A percentile compares a stretch with the other conserved stretches of the same genome.
phyloP scores from a whole-genome alignment of 2,797 vertebrate species.

The Myotis myotis region DNA sequence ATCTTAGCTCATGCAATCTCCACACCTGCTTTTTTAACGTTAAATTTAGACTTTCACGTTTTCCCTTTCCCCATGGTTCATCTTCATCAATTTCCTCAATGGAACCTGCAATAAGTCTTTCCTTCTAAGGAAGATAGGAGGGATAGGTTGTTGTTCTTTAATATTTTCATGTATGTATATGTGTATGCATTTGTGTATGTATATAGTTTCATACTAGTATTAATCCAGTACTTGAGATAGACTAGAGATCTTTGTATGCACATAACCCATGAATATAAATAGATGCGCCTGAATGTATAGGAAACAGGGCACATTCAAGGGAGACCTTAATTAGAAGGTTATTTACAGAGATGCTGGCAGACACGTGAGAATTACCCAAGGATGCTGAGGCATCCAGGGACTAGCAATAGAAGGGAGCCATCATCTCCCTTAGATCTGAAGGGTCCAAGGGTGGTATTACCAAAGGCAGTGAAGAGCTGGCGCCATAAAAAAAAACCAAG shows the following conservation, averaged over 20 bases:
- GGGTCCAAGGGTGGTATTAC: accelerated
- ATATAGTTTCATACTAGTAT: background rate
- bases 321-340: background rate
- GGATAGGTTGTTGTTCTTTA: background rate
- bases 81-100: background rate
- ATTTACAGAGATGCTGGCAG: background rate
- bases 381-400: background rate
- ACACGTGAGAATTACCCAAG: background rate
- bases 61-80: background rate
- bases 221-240: background rate
- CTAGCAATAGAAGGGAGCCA: background rate
- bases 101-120: background rate
- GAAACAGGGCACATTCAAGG: background rate
- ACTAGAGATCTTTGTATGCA: background rate
- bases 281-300: background rate
- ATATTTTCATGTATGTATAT: background rate
- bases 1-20: background rate
- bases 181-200: no score
- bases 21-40: background rate
- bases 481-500: background rate
- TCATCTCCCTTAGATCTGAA: background rate
- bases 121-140: background rate
- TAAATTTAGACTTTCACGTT: background rate
- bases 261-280: background rate
- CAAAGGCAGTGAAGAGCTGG: background rate